A percentile compares a stretch with the other conserved stretches of the same genome.
phyloP scores from a whole-genome alignment of 53 echinoderm and acorn worm species.

The Antedon mediterranea region DNA sequence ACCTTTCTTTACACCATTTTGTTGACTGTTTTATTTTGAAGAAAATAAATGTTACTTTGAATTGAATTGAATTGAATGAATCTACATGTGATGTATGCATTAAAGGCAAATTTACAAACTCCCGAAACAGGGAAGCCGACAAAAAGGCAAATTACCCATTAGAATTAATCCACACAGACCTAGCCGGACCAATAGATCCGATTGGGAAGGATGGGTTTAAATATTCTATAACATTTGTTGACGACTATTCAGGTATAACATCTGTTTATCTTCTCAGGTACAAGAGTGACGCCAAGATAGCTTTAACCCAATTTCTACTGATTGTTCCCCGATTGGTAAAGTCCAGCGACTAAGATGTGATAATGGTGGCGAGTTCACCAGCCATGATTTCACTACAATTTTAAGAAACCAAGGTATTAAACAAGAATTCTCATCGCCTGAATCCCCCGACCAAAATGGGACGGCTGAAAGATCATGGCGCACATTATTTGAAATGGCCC shows the following conservation, averaged over 20 bases:
- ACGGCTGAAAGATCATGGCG: constrained; percentile 26
- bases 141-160: neutral
- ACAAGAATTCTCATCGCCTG: constrained; percentile 16
- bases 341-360: constrained; percentile 27
- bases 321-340: constrained; percentile 9
- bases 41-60: too few relatives aligned
- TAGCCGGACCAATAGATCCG: too few relatives aligned
- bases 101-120: constrained; percentile 10
- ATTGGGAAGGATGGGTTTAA: neutral
- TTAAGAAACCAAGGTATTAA: constrained; percentile 10
- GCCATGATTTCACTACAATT: neutral
- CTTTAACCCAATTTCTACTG: constrained; percentile 17
- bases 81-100: too few relatives aligned
- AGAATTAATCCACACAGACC: too few relatives aligned
- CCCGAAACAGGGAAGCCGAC: constrained; percentile 1
- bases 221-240: constrained; percentile 11
- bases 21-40: too few relatives aligned
- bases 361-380: constrained; percentile 19
- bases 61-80: constrained; percentile 7
- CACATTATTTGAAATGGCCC: constrained; percentile 27
- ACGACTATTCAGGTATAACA: constrained; percentile 13
- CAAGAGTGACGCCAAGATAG: constrained; percentile 21
- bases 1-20: too few relatives aligned
- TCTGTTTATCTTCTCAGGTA: constrained; percentile 19
- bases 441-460: constrained; percentile 34